phyloP scores from a whole-genome alignment of 35 echinoderm and acorn worm genomes.

The Patiria miniata region DNA sequence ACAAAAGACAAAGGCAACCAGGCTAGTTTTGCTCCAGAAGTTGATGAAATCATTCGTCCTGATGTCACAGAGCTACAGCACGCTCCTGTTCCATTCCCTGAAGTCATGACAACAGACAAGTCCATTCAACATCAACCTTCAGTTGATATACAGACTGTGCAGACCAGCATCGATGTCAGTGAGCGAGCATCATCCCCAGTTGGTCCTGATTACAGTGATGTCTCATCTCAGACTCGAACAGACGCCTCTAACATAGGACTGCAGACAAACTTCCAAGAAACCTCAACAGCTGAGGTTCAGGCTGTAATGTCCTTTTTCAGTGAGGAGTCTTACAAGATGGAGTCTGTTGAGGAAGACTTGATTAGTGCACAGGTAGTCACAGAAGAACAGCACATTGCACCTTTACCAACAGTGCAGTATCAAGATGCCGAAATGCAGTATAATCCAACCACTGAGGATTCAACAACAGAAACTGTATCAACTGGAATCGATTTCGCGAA shows the following conservation, averaged over 20 bases:
- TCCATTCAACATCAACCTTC: constrained; percentile 23
- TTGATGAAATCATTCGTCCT: background rate
- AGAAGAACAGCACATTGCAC: too few relatives aligned
- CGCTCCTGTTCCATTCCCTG: background rate
- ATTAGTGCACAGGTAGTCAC: too few relatives aligned
- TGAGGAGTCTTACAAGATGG: too few relatives aligned
- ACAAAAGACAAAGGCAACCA: background rate
- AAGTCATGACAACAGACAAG: background rate
- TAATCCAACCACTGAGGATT: constrained; percentile 25
- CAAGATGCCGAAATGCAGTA: constrained; percentile 41
- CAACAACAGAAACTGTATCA: constrained; percentile 37
- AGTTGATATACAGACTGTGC: background rate
- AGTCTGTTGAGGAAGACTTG: too few relatives aligned
- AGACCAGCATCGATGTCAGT: background rate
- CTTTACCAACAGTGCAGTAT: background rate
- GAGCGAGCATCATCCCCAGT: constrained; percentile 10
- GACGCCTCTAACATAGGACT: background rate
- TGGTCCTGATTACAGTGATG: background rate
- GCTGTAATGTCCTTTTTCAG: too few relatives aligned
- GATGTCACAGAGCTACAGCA: background rate
- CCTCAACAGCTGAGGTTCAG: too few relatives aligned
- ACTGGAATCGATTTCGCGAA: constrained; percentile 47
- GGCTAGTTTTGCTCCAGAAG: background rate
- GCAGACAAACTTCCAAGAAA: background rate
- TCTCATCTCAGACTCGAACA: background rate